phyloP scores from a whole-genome alignment of 2,888 invertebrate genomes.

The Pheosia gnoma region DNA sequence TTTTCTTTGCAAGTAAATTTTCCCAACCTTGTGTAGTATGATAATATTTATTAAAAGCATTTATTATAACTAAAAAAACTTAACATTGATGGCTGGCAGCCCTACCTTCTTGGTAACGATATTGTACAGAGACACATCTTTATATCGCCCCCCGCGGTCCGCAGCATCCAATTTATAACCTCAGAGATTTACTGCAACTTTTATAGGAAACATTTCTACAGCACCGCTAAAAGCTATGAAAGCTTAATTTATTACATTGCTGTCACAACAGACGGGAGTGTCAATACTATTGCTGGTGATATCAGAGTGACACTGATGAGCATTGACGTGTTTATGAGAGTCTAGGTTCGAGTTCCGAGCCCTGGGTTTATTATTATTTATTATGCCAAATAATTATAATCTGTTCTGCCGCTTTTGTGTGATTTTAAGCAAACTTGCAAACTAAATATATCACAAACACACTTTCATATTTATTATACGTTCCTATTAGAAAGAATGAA shows the following conservation, averaged over 20 bases:
- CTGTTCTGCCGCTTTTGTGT: too few species aligned
- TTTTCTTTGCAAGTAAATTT: too few species aligned
- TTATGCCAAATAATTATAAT: too few species aligned
- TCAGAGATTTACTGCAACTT: slow-evolving; percentile 47
- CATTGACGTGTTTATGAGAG: too few species aligned
- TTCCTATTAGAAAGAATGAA: too few species aligned
- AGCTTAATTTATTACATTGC: slow-evolving; percentile 49
- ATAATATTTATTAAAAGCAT: background rate
- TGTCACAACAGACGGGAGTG: slow-evolving; percentile 19
- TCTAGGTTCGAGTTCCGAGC: too few species aligned
- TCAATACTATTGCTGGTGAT: background rate
- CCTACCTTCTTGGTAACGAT: slow-evolving; percentile 8
- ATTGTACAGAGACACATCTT: background rate
- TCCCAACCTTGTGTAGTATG: too few species aligned
- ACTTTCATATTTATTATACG: too few species aligned
- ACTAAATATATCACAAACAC: too few species aligned
- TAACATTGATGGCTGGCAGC: background rate
- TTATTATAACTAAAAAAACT: background rate
- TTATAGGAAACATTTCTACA: slow-evolving; percentile 46
- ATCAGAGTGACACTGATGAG: too few species aligned
- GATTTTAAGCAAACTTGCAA: too few species aligned
- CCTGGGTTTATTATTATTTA: too few species aligned
- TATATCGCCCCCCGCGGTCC: slow-evolving; percentile 27
- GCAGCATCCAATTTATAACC: slow-evolving; percentile 50
- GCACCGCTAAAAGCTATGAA: slow-evolving; percentile 49